phyloP scores from a whole-genome alignment of 2,797 vertebrate genomes.

The Pseudochirops cupreus region DNA sequence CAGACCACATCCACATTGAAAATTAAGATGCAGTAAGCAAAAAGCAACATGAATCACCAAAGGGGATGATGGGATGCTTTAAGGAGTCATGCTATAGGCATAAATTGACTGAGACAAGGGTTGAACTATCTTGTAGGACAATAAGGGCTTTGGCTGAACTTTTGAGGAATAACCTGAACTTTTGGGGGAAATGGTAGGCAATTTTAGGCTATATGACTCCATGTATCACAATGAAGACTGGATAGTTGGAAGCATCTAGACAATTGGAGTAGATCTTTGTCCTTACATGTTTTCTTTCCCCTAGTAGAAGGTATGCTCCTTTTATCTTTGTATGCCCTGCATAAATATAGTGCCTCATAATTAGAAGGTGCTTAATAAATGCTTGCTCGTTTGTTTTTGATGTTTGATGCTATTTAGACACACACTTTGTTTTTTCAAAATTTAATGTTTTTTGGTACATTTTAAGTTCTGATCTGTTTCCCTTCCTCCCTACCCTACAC shows the following conservation, averaged over 20 bases:
- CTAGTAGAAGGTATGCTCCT: not conserved
- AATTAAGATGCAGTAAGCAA: constrained; percentile 11
- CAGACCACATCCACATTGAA: not conserved
- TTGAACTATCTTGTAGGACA: not conserved
- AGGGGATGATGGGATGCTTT: not conserved
- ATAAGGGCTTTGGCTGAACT: not conserved
- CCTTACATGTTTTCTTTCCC: not conserved
- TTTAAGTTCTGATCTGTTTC: not conserved
- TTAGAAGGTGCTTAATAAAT: constrained; percentile 1
- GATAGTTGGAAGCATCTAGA: not conserved
- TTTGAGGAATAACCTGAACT: rapidly evolving
- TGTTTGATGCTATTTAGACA: not conserved
- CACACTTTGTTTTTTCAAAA: not conserved
- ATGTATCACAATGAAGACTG: not conserved
- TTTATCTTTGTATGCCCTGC: not conserved
- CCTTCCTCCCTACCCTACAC: not conserved
- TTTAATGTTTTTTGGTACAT: not conserved
- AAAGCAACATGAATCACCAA: rapidly evolving
- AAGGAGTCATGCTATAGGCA: not conserved
- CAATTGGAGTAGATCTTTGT: not conserved
- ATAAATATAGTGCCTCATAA: not conserved
- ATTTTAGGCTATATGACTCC: not conserved
- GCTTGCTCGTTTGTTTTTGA: not conserved
- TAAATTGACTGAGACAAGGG: not conserved
- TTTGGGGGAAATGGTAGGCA: not conserved